These are phyloP conservation scores for Urechis unicinctus DNA, from an alignment of 2,888 invertebrate genomes.

Conservation along the genomic window DNA sequence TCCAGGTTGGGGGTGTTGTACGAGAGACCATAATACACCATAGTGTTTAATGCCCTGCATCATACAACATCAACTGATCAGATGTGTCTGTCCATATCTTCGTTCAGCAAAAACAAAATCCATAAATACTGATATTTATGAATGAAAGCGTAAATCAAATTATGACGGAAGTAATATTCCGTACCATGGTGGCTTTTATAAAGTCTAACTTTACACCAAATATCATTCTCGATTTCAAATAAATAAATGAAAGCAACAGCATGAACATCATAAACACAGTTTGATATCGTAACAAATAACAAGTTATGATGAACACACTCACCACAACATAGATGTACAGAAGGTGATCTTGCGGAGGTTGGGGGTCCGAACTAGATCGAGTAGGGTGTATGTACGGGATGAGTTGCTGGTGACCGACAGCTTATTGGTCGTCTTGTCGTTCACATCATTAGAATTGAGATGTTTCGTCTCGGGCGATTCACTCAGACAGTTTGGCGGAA, in stretches of 20 bases:
- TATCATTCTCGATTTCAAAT: too few relatives aligned
- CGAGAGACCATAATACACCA: constrained; percentile 23
- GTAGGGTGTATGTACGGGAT: constrained; percentile 16
- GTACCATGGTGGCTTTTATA: too few relatives aligned
- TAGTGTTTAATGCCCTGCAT: constrained; percentile 21
- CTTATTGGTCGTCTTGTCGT: neutral
- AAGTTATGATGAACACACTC: too few relatives aligned
- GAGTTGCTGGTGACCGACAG: neutral
- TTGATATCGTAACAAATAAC: too few relatives aligned
- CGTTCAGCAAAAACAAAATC: too few relatives aligned
- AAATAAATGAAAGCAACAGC: too few relatives aligned
- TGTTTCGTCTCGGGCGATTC: constrained; percentile 6
- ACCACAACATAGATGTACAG: constrained; percentile 20
- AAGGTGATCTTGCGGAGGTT: constrained; percentile 20
- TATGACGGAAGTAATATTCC: too few relatives aligned
- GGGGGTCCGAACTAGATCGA: constrained; percentile 21
- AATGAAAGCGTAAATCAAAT: too few relatives aligned
- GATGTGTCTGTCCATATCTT: neutral
- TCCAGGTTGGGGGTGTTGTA: constrained; percentile 23
- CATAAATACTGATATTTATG: too few relatives aligned
- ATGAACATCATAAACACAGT: too few relatives aligned
- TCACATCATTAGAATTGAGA: neutral
- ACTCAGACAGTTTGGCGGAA: constrained; percentile 18
- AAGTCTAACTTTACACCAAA: too few relatives aligned
- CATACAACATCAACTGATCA: neutral